Evolutionary conservation across 2,797 vertebrate species (phyloP), one percentile per base, ranked within the genome.

Genomic region (Schizopygopsis pylzovi): DNA sequence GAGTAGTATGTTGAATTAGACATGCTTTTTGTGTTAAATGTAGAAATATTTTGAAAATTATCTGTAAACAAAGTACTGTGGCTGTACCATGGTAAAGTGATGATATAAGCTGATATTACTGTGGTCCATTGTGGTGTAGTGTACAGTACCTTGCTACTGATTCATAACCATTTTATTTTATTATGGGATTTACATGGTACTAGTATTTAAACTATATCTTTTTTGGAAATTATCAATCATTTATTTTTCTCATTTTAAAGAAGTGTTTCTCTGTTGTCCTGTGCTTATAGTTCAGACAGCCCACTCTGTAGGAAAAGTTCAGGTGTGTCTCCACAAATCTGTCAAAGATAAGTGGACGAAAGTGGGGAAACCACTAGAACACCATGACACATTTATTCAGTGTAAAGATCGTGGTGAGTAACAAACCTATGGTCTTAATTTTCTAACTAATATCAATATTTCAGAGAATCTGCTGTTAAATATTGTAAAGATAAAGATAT

Each of bases 281-380:
- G 1, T 83, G 56, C 25, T 80, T 87, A 81, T 89, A 96, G 96
- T 95, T 37, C 92, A 93, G 80, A 93, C 91, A n/a, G 89, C 91
- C 2, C 87, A 52, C 87, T 90, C 90, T 16, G 92, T 97, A 88
- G 98, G 98, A 68, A 99, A 98, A 92, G 93, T 99, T 88, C 97
- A 99, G 90, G 90, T 99, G 90, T 89, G 87, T 75, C 89, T 99
- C 47, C 94, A 90, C 87, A 99, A 99, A 89, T 93, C 89, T 87
- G 89, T 91, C 47, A 93, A 87, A 54, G 76, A 89, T 37, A 94
- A 94, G 82, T 99, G 98, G 98, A 88, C 92, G 1, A 92, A 87
- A 83, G 94, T 99, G 28, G 98, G 98, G 49, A 92, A 94, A 39
- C 93, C 95, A 0, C 89, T 93, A 78, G 96, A 97, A 70, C 92